Base-by-base conservation (phyloP, 2,797 vertebrate genomes). In the Xiphorhynchus erythropygius region DNA sequence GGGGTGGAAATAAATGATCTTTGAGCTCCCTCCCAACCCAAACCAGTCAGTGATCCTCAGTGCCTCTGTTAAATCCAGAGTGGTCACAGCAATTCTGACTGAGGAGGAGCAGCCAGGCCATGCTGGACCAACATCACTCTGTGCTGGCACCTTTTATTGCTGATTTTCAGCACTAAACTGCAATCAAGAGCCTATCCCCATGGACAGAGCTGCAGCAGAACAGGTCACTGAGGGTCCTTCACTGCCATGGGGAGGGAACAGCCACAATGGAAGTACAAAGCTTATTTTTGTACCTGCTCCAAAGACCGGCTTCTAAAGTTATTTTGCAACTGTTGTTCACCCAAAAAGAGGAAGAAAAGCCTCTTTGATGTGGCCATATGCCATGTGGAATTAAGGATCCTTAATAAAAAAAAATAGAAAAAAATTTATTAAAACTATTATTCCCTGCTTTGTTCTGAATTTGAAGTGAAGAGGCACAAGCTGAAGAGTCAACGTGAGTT, bases 1-100 rank as follows among this genome's bases (percentile, higher is more conserved):
- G 16, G 46, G 4, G 10, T 23, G 62, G 41, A 16, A 44, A 4
- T 4, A 17, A 30, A 18, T 37, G 25, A 23, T 13, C 25, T 68
- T 22, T 22, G 11, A 33, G 19, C 9, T 41, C 39, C 41, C 30
- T 44, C 13, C 41, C 55, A 27, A 3, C 5, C 47, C 46, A 18
- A 19, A 4, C 22, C 47, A 41, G 16, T 7, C 21, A 41, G 53
- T 39, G 11, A 32, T 19, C 71, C 65, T 79, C 65, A 47, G 41
- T 52, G 25, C 28, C 23, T 6, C 37, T 24, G 3, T 18, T 42
- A 64, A 25, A 59, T 9, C 62, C 60, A 47, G n/a, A 53, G 23
- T 60, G 39, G n/a, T 18, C 35, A 59, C 18, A 39, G n/a, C 0
- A 0, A 21, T 22, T 63, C 18, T 7, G 2, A 0, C 18, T 13